Percentiles rank a stretch among this genome's conserved stretches.
Conservation (phyloP, 1,140 invertebrate genomes). For the Drosophila ironensis region DNA sequence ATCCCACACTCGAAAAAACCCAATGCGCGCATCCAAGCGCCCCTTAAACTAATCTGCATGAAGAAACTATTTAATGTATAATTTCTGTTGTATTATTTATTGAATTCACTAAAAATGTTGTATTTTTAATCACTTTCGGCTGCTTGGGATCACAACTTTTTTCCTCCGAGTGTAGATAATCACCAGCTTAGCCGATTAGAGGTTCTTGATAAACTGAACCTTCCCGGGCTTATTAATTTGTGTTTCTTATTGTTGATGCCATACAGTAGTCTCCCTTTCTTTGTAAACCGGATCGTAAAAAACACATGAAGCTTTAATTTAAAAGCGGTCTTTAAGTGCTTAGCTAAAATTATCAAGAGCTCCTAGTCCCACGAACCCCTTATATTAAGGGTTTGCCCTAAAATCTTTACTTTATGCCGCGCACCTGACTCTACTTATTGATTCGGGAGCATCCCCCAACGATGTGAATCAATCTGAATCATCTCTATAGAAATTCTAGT, state of each 20-base stretch:
- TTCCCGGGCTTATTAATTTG: constrained; percentile 2
- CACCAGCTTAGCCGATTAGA: constrained; percentile 3
- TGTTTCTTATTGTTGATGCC: not conserved
- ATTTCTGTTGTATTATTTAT: too few species aligned
- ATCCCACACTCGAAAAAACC: not conserved
- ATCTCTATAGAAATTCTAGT: too few species aligned
- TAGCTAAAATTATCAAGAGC: not conserved
- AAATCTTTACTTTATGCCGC: not conserved
- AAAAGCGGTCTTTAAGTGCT: not conserved
- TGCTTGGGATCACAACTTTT: not conserved
- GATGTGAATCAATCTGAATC: too few species aligned
- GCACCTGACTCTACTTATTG: too few species aligned
- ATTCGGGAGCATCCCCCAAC: too few species aligned
- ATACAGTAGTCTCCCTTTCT: too few species aligned
- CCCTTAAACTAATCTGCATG: too few species aligned
- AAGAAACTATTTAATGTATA: too few species aligned
- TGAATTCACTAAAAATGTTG: too few species aligned
- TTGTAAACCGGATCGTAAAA: not conserved
- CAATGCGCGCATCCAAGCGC: too few species aligned
- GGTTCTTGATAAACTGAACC: constrained; percentile 18
- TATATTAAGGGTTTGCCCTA: not conserved
- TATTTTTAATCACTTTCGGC: too few species aligned
- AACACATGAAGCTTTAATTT: not conserved
- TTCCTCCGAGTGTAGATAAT: constrained; percentile 7
- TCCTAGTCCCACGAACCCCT: not conserved